A percentile compares a stretch with the other conserved stretches of the same genome.
phyloP scores from a whole-genome alignment of 2,113 vertebrate genomes.

The Salvelinus alpinus region DNA sequence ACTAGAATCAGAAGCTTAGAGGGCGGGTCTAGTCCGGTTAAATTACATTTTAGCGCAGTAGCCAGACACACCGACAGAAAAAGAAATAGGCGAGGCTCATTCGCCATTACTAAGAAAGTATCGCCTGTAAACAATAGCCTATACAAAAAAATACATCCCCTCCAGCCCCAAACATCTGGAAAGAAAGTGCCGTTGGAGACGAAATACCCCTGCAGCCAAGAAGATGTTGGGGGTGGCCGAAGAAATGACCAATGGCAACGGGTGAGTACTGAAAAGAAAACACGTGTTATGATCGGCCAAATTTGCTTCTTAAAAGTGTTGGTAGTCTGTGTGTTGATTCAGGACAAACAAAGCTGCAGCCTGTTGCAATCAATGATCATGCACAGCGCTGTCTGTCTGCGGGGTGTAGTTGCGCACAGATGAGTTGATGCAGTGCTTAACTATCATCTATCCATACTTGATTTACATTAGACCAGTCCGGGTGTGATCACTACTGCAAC shows the following conservation, averaged over 20 bases:
- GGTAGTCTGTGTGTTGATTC: background rate
- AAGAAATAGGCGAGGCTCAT: conserved; percentile 53
- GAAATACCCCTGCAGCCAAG: conserved; percentile 1
- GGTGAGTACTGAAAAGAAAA: conserved; percentile 52
- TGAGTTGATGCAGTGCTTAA: too few species aligned
- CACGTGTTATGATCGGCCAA: background rate
- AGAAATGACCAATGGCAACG: conserved; percentile 70
- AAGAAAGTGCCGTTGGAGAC: conserved; percentile 18
- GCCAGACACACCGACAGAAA: background rate
- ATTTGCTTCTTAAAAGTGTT: background rate
- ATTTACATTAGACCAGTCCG: too few species aligned
- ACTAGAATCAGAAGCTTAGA: conserved; percentile 4
- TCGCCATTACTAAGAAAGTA: conserved; percentile 33
- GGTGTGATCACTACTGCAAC: too few species aligned
- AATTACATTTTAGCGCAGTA: background rate
- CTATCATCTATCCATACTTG: too few species aligned
- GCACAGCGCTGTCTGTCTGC: background rate
- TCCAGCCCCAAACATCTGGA: conserved; percentile 54
- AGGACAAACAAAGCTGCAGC: background rate
- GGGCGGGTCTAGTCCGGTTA: conserved; percentile 36
- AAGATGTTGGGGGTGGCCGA: conserved; percentile 63
- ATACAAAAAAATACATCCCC: conserved; percentile 24
- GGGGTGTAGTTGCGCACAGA: background rate
- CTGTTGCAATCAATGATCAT: background rate
- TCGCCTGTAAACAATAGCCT: background rate